Percentiles rank a stretch among this genome's conserved stretches.
Conservation (phyloP, 2,888 invertebrate species). For the Bembecia ichneumoniformis region DNA sequence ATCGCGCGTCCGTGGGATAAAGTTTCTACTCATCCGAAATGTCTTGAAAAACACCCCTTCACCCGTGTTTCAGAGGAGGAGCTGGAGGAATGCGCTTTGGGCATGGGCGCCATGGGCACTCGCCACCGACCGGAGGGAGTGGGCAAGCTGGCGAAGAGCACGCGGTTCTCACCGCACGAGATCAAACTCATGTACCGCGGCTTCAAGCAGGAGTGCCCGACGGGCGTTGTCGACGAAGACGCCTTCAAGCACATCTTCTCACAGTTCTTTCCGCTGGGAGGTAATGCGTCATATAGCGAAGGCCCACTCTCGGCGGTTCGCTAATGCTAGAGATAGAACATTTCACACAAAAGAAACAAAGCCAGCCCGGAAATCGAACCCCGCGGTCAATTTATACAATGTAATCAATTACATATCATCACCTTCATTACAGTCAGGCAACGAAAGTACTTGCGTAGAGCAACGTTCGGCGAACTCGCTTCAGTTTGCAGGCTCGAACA, state of each 20-base stretch:
- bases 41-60: too few species aligned
- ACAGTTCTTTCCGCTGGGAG: conserved; percentile 92
- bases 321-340: too few species aligned
- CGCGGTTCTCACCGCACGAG: conserved; percentile 86
- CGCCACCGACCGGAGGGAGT: conserved; percentile 87
- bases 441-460: too few species aligned
- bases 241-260: conserved; percentile 90
- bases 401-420: background rate
- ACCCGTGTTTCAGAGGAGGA: conserved; percentile 81
- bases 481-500: too few species aligned
- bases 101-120: conserved; percentile 67
- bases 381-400: background rate
- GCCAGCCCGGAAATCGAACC: background rate
- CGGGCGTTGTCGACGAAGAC: conserved; percentile 89
- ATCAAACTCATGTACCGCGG: conserved; percentile 92
- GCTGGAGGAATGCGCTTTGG: conserved; percentile 75
- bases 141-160: conserved; percentile 80
- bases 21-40: too few species aligned
- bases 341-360: too few species aligned
- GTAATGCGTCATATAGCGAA: too few species aligned
- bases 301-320: too few species aligned
- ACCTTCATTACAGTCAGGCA: background rate
- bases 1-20: too few species aligned
- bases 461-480: too few species aligned
- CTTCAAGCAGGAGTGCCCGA: conserved; percentile 89